Evolutionary conservation across 2,888 invertebrate species (phyloP), one percentile per base, ranked within the genome.

Genomic region (Latrodectus elegans): DNA sequence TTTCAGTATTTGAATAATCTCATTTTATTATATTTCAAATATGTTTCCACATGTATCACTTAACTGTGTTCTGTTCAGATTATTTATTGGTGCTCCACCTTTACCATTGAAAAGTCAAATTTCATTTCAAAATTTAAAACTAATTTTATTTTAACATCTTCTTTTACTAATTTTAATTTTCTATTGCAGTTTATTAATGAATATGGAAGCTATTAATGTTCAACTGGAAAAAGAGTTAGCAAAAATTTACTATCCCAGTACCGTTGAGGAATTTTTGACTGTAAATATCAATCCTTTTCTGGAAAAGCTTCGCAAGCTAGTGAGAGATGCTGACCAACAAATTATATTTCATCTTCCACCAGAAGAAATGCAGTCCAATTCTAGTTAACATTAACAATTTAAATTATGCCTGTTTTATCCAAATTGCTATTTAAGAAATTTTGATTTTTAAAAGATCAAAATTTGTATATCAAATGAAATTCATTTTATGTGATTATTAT

Each of bases 241-340:
- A 17, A 79, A 89, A 73, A 87, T 89, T 14, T 89, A 76, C 49
- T 87, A 89, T 64, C 76, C 83, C 14, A 84, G 78, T 38, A 89
- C 89, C 6, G 87, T 84, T 0, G 81, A 86, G 70, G 89, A 89
- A 81, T 89, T 87, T 55, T 53, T 89, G 4, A 73, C 83, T 14
- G 87, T 84, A 6, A 89, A 89, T 70, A 80, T 87, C 14, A 52
- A 65, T n/a, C 89, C 89, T 17, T 84, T 82, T 51, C 26, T 89
- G 55, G 80, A 89, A 71, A 86, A 89, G 73, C 65, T 89, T 12
- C 80, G 84, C n/a, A 87, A 89, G 49, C 74, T 89, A 2, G 88
- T 88, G 4, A 65, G 81, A 76, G 87, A 89, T 65, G 89, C 84
- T 14, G 89, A 89, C 51, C 80, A 87, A 38, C 89, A 89, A 73